Evolutionary conservation across 2,888 invertebrate genomes (phyloP).

Genomic region (Drosophila prostipennis): DNA sequence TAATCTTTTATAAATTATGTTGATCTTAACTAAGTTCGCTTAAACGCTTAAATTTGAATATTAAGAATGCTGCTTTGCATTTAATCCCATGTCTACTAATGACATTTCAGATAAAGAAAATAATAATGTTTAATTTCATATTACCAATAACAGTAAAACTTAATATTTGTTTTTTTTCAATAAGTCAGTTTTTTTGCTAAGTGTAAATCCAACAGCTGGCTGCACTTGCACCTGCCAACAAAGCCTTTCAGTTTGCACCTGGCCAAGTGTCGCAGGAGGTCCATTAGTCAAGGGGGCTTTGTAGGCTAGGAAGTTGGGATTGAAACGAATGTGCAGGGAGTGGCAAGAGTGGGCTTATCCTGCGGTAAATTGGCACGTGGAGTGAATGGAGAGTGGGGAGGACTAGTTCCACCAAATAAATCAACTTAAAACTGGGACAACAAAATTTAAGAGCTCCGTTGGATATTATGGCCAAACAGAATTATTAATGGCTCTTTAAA

Average conservation of each 20-base stretch:
- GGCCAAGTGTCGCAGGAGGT: slow-evolving; percentile 15
- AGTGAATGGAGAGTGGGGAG: neutral
- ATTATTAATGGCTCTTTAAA: slow-evolving; percentile 29
- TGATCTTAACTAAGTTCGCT: too few species aligned
- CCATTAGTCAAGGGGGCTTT: slow-evolving; percentile 45
- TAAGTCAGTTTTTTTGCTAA: neutral
- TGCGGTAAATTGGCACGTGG: slow-evolving; percentile 25
- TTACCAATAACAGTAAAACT: too few species aligned
- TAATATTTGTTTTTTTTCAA: neutral
- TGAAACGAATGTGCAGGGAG: slow-evolving; percentile 17
- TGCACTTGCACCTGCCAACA: slow-evolving; percentile 32
- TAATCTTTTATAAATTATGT: too few species aligned
- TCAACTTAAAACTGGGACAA: slow-evolving; percentile 26
- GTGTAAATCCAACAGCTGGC: slow-evolving; percentile 5
- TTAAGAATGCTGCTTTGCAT: too few species aligned
- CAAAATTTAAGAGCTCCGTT: slow-evolving; percentile 10
- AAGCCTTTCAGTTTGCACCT: slow-evolving; percentile 43
- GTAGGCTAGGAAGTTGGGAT: slow-evolving; percentile 15
- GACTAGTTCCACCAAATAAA: slow-evolving; percentile 23
- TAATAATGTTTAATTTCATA: too few species aligned
- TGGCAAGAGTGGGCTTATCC: slow-evolving; percentile 10
- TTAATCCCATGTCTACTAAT: too few species aligned
- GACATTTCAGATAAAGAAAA: too few species aligned
- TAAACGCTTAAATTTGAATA: too few species aligned
- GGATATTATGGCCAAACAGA: slow-evolving; percentile 8